These are phyloP conservation scores for Parthenolecanium corni DNA, from an alignment of 2,888 invertebrate species.

Conservation along the genomic window DNA sequence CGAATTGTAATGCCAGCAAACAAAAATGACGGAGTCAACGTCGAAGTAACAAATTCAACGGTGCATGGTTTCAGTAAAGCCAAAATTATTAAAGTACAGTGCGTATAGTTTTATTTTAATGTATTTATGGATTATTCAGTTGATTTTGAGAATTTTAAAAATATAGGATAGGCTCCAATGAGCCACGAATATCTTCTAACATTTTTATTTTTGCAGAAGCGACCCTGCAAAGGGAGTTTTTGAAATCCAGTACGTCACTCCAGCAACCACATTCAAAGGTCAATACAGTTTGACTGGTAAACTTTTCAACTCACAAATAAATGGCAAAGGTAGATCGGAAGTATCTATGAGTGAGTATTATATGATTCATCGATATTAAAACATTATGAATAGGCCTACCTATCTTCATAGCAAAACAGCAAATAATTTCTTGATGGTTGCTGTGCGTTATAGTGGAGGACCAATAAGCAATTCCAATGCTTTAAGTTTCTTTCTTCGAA, in stretches of 20 bases:
- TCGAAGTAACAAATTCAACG: slow-evolving; percentile 17
- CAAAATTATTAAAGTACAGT: slow-evolving; percentile 11
- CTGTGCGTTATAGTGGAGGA: too few relatives aligned
- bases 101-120: not conserved
- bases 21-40: slow-evolving; percentile 10
- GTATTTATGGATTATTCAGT: not conserved
- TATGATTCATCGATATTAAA: not conserved
- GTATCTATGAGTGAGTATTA: slow-evolving; percentile 14
- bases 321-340: slow-evolving; percentile 20
- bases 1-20: slow-evolving; percentile 14
- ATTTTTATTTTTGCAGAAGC: not conserved
- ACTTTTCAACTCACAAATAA: slow-evolving; percentile 12
- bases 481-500: too few relatives aligned
- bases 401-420: too few relatives aligned
- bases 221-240: slow-evolving; percentile 5
- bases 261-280: slow-evolving; percentile 6
- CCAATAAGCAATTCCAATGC: too few relatives aligned
- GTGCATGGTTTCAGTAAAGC: slow-evolving; percentile 21
- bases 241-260: slow-evolving; percentile 6
- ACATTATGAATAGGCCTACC: not conserved
- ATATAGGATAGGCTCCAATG: not conserved
- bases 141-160: not conserved
- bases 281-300: slow-evolving; percentile 19
- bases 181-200: not conserved
- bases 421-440: too few relatives aligned